These are phyloP conservation scores for Numida meleagris DNA, from an alignment of 2,113 vertebrate species.

Conservation along the genomic window DNA sequence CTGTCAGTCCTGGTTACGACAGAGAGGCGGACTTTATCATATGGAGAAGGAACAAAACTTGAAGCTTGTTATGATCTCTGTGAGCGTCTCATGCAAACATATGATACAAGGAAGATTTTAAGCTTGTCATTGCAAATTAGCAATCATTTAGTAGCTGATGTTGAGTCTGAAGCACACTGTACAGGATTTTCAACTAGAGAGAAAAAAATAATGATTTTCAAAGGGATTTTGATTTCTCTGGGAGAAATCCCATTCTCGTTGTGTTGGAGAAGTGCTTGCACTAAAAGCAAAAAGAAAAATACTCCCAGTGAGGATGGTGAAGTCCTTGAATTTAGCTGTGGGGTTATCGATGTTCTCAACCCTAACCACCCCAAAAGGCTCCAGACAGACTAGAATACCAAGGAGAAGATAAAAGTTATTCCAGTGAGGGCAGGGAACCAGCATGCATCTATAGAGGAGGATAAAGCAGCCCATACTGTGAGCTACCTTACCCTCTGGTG, in stretches of 20 bases:
- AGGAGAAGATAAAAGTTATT: neutral
- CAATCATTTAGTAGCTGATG: neutral
- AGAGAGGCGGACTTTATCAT: neutral
- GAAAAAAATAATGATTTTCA: neutral
- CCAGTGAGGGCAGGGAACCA: neutral
- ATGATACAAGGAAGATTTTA: neutral
- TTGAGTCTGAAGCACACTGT: neutral
- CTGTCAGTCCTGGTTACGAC: neutral
- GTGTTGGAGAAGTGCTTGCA: neutral
- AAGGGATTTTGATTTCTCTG: neutral
- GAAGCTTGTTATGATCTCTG: neutral
- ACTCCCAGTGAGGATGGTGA: neutral
- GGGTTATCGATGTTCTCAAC: neutral
- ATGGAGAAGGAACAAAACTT: neutral
- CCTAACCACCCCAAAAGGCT: conserved; percentile 14
- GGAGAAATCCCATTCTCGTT: neutral
- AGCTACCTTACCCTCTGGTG: neutral
- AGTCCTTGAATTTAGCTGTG: neutral
- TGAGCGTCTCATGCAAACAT: neutral
- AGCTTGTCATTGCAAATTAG: neutral
- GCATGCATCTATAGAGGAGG: neutral
- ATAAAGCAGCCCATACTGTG: neutral
- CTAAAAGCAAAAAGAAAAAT: neutral
- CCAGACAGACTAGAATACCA: neutral
- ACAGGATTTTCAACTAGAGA: neutral